These are phyloP conservation scores for Hippocampus kuda DNA, from an alignment of 2,797 vertebrate species.

Conservation along the genomic window DNA sequence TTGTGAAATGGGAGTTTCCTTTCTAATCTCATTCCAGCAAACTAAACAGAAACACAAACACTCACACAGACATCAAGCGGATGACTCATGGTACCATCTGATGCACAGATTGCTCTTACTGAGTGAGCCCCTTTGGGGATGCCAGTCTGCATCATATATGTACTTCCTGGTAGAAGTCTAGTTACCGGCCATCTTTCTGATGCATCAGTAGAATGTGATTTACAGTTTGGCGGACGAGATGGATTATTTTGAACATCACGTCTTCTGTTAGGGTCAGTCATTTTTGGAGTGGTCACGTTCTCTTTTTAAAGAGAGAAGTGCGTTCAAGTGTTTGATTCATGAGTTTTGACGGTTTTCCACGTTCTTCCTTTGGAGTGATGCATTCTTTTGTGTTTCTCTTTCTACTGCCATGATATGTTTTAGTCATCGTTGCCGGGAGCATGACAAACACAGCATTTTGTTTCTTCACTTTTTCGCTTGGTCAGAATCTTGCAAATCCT, in stretches of 20 bases:
- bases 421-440: constrained; percentile 44
- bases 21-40: constrained; percentile 20
- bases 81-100: constrained; percentile 32
- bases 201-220: background rate
- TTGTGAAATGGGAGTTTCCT: constrained; percentile 17
- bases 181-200: background rate
- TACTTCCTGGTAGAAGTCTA: too few species aligned
- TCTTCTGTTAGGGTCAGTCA: constrained; percentile 13
- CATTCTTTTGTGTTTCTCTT: constrained; percentile 41
- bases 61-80: constrained; percentile 17
- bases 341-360: background rate
- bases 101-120: constrained; percentile 42
- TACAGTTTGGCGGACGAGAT: background rate
- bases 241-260: constrained; percentile 11
- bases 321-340: background rate
- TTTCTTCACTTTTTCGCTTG: constrained; percentile 19
- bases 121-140: constrained; percentile 35
- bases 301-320: background rate
- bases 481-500: constrained; percentile 39
- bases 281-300: background rate
- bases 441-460: constrained; percentile 53
- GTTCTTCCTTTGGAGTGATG: constrained; percentile 33
- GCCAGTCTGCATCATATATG: constrained; percentile 25
- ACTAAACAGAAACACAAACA: constrained; percentile 31
- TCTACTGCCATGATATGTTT: constrained; percentile 28